A percentile compares a stretch with the other conserved stretches of the same genome.
These are phyloP conservation scores for Nomia melanderi DNA, from an alignment of 1,140 invertebrate genomes.

Conservation along the genomic window DNA sequence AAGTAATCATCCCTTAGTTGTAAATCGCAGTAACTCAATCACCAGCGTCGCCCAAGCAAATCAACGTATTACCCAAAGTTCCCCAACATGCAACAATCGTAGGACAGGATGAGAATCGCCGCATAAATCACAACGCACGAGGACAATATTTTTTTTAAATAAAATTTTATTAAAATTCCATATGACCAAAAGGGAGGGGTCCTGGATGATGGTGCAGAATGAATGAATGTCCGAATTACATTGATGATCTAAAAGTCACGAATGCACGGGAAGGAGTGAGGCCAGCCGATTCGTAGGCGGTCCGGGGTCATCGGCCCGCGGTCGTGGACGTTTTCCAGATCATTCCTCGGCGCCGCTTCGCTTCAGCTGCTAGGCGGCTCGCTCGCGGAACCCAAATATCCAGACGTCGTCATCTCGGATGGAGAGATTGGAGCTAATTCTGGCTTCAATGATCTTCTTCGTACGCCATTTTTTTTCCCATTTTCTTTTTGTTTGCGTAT, in stretches of 20 bases:
- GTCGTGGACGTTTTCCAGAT: not conserved
- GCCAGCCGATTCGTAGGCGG: constrained; percentile 1
- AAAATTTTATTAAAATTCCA: constrained; percentile 77
- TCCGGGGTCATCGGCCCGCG: not conserved
- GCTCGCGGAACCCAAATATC: not conserved
- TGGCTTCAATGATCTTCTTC: constrained; percentile 3
- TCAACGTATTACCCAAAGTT: too few species aligned
- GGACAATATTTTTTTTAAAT: constrained; percentile 66
- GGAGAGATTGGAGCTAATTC: not conserved
- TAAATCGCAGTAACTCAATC: too few species aligned
- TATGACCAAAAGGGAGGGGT: constrained; percentile 59
- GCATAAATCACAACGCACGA: not conserved
- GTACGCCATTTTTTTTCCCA: too few species aligned
- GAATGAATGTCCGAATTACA: constrained; percentile 50
- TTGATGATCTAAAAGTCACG: constrained; percentile 28
- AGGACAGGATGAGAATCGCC: too few species aligned
- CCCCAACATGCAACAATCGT: too few species aligned
- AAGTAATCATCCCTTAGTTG: too few species aligned
- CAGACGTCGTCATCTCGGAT: not conserved
- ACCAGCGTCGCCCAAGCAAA: too few species aligned
- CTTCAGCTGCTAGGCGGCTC: too few species aligned
- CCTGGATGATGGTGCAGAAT: constrained; percentile 60
- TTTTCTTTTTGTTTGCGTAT: not conserved
- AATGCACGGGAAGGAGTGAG: constrained; percentile 8
- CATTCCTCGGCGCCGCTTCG: too few species aligned